phyloP scores from a whole-genome alignment of 2,797 vertebrate species.

The Macropus fuliginosus region DNA sequence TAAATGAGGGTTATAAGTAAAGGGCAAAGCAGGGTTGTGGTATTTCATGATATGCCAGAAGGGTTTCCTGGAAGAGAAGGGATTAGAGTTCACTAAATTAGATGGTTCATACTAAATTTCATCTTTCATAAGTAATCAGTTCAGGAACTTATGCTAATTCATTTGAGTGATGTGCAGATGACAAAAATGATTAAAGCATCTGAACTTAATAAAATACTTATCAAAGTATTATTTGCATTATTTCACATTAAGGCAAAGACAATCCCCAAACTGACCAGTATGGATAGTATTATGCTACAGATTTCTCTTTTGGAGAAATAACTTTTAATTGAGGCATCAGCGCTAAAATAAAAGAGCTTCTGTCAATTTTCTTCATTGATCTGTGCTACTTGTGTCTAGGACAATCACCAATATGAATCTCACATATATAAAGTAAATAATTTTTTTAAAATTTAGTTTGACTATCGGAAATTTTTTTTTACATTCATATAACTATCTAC shows the following conservation, averaged over 20 bases:
- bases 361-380: conserved; percentile 32
- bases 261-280: neutral
- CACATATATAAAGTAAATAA: neutral
- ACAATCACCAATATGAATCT: neutral
- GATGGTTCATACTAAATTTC: conserved; percentile 19
- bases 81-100: neutral
- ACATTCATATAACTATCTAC: neutral
- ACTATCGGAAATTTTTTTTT: neutral
- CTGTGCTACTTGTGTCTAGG: conserved; percentile 11
- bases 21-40: neutral
- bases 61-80: conserved; percentile 22
- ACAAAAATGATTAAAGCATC: conserved; percentile 47
- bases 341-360: conserved; percentile 16
- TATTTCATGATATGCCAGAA: conserved; percentile 28
- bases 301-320: conserved; percentile 55
- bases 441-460: neutral
- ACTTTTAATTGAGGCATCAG: conserved; percentile 26
- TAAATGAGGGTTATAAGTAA: neutral
- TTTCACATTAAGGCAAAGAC: conserved; percentile 36
- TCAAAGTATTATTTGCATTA: conserved; percentile 27
- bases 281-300: neutral
- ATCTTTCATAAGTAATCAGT: neutral
- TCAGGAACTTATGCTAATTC: neutral
- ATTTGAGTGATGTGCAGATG: conserved; percentile 11
- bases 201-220: conserved; percentile 35